Evolutionary conservation across 2,797 vertebrate genomes (phyloP).

Genomic region (Heliangelus exortis): DNA sequence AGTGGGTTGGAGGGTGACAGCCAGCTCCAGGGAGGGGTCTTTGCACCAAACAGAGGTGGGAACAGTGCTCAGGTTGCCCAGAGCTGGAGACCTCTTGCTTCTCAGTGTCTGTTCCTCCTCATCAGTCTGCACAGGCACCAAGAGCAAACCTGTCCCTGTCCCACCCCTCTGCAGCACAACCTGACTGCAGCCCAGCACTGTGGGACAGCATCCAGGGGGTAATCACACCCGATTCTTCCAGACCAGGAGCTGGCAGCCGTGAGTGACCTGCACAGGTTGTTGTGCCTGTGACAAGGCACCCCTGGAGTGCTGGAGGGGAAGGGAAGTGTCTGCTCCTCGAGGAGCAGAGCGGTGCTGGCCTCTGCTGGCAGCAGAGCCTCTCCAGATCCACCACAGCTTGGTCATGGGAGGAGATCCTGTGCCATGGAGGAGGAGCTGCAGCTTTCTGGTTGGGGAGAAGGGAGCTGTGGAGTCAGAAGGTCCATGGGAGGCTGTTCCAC

Average conservation of each 20-base stretch:
- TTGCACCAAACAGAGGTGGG: neutral
- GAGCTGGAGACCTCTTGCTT: neutral
- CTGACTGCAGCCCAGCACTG: rapidly evolving
- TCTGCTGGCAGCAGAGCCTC: conserved; percentile 51
- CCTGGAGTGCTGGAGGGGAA: neutral
- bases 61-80: neutral
- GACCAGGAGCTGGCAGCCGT: neutral
- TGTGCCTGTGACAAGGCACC: neutral
- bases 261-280: neutral
- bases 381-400: neutral
- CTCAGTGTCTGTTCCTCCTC: neutral
- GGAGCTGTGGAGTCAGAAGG: neutral
- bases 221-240: too few relatives aligned
- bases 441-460: neutral
- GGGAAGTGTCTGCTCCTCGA: neutral
- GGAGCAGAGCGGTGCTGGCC: conserved; percentile 49
- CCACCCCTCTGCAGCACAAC: neutral
- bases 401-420: neutral
- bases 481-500: neutral
- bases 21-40: neutral
- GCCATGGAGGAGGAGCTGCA: neutral
- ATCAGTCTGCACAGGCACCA: neutral
- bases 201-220: neutral
- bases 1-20: neutral
- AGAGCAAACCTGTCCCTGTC: neutral